These are phyloP conservation scores for Phylloscopus trochiloides DNA, from an alignment of 2,113 vertebrate genomes.

Conservation along the genomic window DNA sequence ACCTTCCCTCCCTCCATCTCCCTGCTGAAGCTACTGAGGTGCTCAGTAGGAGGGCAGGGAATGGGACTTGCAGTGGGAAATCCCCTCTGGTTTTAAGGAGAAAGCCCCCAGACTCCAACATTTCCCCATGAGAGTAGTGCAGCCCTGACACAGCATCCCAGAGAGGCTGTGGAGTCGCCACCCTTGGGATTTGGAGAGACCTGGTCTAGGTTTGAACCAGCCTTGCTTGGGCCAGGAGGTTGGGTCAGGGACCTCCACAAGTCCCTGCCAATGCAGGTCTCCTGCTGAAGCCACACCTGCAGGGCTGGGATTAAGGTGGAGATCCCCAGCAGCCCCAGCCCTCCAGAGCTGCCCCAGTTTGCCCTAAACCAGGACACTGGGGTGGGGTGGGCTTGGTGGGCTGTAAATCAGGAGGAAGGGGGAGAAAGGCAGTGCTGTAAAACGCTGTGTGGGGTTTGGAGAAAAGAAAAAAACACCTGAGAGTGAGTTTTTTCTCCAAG, in stretches of 20 bases:
- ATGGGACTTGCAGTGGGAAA: not conserved
- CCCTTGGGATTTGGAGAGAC: not conserved
- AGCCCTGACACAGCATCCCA: not conserved
- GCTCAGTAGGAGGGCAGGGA: not conserved
- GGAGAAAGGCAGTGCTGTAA: not conserved
- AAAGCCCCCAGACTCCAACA: not conserved
- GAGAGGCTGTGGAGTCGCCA: not conserved
- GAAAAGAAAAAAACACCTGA: not conserved
- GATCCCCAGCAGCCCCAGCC: not conserved
- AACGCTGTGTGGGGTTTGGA: not conserved
- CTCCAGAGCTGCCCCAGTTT: not conserved
- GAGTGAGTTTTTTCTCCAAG: not conserved
- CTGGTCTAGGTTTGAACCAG: not conserved
- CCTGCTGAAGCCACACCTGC: not conserved
- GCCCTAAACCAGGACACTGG: no score
- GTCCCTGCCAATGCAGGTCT: fast-evolving
- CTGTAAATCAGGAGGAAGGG: not conserved
- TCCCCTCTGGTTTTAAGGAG: not conserved
- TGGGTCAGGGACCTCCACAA: not conserved
- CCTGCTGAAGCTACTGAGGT: not conserved
- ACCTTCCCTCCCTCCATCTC: not conserved
- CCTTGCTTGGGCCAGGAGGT: not conserved
- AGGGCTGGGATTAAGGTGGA: not conserved
- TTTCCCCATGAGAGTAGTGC: not conserved
- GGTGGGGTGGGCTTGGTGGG: not conserved